phyloP scores from a whole-genome alignment of 1,140 invertebrate species.

The Heliothis subflexa region DNA sequence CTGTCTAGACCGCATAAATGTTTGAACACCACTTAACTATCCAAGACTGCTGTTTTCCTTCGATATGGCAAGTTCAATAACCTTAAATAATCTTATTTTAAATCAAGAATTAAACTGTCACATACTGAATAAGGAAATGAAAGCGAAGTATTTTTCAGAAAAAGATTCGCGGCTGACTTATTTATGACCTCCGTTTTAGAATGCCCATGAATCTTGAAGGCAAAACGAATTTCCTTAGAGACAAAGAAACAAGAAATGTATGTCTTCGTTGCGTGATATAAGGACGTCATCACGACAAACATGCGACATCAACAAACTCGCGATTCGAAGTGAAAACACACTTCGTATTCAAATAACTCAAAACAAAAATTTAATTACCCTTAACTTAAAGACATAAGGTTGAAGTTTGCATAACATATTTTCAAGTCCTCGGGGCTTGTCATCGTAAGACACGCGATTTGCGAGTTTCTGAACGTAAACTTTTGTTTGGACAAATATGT shows the following conservation, averaged over 20 bases:
- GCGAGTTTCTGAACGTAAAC: constrained; percentile 32
- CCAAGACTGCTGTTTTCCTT: neutral
- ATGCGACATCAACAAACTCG: constrained; percentile 28
- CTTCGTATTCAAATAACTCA: constrained; percentile 4
- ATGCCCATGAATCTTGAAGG: no score
- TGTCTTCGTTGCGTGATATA: neutral
- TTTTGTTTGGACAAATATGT: constrained; percentile 28
- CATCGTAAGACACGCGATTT: constrained; percentile 33
- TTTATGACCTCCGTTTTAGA: no score
- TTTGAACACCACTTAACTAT: neutral
- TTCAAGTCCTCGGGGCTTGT: constrained; percentile 2
- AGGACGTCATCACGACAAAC: neutral
- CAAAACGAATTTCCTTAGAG: no score
- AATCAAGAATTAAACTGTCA: no score
- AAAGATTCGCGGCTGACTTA: no score
- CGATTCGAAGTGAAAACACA: constrained; percentile 24
- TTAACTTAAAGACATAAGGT: constrained; percentile 22
- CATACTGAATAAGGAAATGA: no score
- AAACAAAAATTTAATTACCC: constrained; percentile 30
- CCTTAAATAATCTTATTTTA: no score
- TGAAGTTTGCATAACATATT: constrained; percentile 2
- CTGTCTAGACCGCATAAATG: constrained; percentile 9
- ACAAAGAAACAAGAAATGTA: neutral
- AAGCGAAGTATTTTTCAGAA: no score
- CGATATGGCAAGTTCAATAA: neutral